A percentile compares a stretch with the other conserved stretches of the same genome.
These are phyloP conservation scores for Mus caroli DNA, from an alignment of 2,797 vertebrate species.

Conservation along the genomic window DNA sequence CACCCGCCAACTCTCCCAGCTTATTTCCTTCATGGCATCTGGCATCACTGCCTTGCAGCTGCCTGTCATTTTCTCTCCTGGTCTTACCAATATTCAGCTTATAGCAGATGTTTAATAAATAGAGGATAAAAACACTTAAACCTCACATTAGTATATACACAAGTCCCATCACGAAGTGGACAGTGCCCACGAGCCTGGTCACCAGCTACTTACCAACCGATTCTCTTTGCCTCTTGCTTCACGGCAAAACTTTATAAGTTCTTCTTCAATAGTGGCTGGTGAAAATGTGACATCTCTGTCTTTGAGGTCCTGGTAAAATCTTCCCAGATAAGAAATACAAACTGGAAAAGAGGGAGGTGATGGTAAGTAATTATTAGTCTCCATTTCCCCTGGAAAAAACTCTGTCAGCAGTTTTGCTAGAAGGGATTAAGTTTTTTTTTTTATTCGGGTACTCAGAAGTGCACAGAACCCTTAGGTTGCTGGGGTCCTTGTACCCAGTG, in stretches of 20 bases:
- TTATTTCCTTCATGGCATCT: neutral
- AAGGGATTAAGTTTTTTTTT: neutral
- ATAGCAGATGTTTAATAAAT: neutral
- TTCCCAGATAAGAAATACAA: constrained; percentile 94
- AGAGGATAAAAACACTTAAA: neutral
- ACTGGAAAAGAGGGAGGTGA: constrained; percentile 90
- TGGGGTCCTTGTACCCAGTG: neutral
- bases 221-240: constrained; percentile 97
- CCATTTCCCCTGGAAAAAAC: neutral
- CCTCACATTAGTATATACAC: neutral
- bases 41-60: neutral
- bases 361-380: constrained; percentile 30
- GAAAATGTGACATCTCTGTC: constrained; percentile 92
- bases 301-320: constrained; percentile 94
- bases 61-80: neutral
- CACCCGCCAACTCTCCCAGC: neutral
- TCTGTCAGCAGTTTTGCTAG: neutral
- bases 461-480: neutral
- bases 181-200: neutral
- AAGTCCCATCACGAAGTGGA: neutral
- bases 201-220: constrained; percentile 93
- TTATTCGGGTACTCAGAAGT: neutral
- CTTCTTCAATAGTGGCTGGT: constrained; percentile 92
- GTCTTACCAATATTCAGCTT: neutral
- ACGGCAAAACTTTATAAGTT: constrained; percentile 92